These are phyloP conservation scores for Anaspis maculata DNA, from an alignment of 2,888 invertebrate species.

Conservation along the genomic window DNA sequence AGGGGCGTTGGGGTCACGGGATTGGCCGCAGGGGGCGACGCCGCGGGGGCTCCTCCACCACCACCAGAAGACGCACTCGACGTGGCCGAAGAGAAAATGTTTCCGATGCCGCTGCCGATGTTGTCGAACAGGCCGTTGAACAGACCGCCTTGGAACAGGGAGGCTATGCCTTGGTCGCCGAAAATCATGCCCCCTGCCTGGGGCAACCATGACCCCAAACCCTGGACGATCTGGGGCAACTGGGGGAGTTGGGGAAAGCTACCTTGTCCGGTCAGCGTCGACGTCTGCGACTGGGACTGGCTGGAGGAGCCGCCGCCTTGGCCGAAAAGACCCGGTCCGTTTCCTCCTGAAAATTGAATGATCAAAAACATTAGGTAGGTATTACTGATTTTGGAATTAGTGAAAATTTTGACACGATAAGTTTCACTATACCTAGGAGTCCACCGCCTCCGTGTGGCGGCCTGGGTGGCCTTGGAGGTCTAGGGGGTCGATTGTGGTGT, in stretches of 20 bases:
- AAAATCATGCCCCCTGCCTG: constrained; percentile 9
- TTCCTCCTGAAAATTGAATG: neutral
- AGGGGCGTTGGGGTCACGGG: constrained; percentile 3
- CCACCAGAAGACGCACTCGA: neutral
- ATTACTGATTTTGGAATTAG: too few species aligned
- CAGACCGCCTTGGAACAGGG: constrained; percentile 11
- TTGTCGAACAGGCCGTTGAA: constrained; percentile 10
- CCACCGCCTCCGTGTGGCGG: constrained; percentile 5
- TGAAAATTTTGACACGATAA: too few species aligned
- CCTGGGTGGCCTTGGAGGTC: neutral
- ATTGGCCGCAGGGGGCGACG: constrained; percentile 1
- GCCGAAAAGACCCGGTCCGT: constrained; percentile 4
- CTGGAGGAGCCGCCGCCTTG: too few species aligned
- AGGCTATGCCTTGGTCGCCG: constrained; percentile 11
- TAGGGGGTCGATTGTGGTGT: constrained; percentile 3
- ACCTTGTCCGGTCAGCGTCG: constrained; percentile 5
- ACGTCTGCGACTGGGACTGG: constrained; percentile 5
- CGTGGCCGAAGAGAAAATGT: constrained; percentile 1
- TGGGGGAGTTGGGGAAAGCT: neutral
- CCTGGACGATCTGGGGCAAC: neutral
- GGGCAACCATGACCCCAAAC: constrained; percentile 5
- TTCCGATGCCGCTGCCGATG: constrained; percentile 3
- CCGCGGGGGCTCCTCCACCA: neutral
- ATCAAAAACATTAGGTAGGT: too few species aligned
- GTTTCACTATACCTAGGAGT: neutral